phyloP scores from a whole-genome alignment of 2,113 vertebrate species.

The Nerophis ophidion region DNA sequence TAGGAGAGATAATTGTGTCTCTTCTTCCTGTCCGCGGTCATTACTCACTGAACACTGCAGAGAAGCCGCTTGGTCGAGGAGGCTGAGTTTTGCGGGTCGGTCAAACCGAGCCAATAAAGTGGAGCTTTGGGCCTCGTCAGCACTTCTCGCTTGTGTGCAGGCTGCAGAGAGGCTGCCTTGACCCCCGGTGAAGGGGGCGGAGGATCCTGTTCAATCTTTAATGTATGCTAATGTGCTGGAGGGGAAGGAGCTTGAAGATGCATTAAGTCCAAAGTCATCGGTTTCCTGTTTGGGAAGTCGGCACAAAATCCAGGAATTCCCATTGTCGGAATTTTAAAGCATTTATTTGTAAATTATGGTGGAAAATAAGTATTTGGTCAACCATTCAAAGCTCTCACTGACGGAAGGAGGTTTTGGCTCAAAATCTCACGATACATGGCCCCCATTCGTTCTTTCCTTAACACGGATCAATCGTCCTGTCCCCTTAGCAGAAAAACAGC shows the following conservation, averaged over 20 bases:
- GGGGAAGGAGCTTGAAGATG: constrained; percentile 9
- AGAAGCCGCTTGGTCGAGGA: constrained; percentile 40
- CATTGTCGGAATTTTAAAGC: too few species aligned
- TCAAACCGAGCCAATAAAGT: constrained; percentile 26
- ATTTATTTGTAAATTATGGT: too few species aligned
- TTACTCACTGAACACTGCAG: constrained; percentile 25
- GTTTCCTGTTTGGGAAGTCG: not conserved
- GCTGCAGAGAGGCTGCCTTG: constrained; percentile 19
- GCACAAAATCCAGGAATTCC: too few species aligned
- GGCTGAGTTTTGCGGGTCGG: constrained; percentile 31
- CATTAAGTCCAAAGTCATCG: not conserved
- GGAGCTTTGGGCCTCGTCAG: constrained; percentile 48
- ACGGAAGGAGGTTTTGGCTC: too few species aligned
- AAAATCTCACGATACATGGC: too few species aligned
- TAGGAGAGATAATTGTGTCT: constrained; percentile 22
- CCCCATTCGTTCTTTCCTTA: too few species aligned
- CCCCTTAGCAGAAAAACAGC: too few species aligned
- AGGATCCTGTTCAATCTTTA: constrained; percentile 32
- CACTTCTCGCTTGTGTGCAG: constrained; percentile 25
- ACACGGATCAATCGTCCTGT: too few species aligned
- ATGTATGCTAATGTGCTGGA: constrained; percentile 29
- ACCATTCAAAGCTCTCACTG: too few species aligned
- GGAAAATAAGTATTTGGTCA: too few species aligned
- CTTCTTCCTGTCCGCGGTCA: constrained; percentile 24
- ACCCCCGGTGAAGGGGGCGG: constrained; percentile 9